Conservation (phyloP, 1,140 invertebrate genomes). For the Drosophila asahinai region DNA sequence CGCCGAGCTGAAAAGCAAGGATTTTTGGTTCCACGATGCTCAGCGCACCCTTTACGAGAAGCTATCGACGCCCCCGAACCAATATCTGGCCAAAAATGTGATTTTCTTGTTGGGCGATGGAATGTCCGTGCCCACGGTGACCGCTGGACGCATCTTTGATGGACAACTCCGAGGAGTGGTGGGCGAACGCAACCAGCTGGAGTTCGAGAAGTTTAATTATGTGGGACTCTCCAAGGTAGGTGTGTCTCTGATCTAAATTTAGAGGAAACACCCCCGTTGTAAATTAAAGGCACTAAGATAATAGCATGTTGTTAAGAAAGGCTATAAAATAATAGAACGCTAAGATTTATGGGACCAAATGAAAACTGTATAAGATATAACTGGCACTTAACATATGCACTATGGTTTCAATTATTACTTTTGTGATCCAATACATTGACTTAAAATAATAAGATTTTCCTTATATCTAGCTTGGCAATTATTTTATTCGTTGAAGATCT, state of each 20-base stretch:
- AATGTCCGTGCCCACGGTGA: constrained; percentile 90
- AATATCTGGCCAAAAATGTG: constrained; percentile 89
- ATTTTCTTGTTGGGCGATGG: constrained; percentile 93
- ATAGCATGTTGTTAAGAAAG: too few species aligned
- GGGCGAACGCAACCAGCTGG: constrained; percentile 89
- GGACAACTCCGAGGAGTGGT: constrained; percentile 87
- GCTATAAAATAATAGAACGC: too few species aligned
- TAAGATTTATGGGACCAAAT: too few species aligned
- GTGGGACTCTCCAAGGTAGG: constrained; percentile 90
- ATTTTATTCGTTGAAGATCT: too few species aligned
- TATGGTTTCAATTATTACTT: too few species aligned
- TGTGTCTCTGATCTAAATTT: not conserved
- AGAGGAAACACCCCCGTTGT: not conserved
- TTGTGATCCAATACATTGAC: too few species aligned
- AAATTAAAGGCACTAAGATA: not conserved
- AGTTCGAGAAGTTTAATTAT: constrained; percentile 92
- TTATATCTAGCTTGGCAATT: too few species aligned
- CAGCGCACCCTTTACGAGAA: constrained; percentile 66
- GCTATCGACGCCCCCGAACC: constrained; percentile 57
- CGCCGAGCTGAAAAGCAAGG: constrained; percentile 53
- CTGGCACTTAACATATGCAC: too few species aligned
- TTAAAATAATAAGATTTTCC: too few species aligned
- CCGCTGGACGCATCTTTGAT: constrained; percentile 89
- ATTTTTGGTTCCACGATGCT: constrained; percentile 76
- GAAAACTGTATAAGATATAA: too few species aligned